These are phyloP conservation scores for Tinamus guttatus DNA, from an alignment of 2,113 vertebrate species.

Conservation along the genomic window DNA sequence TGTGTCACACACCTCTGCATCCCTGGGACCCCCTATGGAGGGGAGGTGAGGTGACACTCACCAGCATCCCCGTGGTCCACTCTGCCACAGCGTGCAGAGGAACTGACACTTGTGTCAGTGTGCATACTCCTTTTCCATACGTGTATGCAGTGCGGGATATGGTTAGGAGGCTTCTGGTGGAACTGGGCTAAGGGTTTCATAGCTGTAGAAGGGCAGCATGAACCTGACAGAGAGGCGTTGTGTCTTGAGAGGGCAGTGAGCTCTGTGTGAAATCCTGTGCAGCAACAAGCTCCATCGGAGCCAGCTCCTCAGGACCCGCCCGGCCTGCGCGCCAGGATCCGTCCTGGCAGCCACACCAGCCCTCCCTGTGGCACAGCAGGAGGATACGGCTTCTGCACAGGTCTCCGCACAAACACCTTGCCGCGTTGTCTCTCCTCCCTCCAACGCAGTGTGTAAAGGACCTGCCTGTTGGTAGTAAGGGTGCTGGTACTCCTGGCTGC, in stretches of 20 bases:
- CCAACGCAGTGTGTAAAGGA: background rate
- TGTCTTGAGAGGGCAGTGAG: background rate
- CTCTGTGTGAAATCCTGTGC: background rate
- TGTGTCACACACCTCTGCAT: background rate
- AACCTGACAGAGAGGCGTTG: background rate
- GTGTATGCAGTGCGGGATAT: accelerated
- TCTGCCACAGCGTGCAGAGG: background rate
- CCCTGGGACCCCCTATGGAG: background rate
- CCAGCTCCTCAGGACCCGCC: accelerated
- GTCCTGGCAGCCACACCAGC: background rate
- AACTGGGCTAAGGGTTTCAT: background rate
- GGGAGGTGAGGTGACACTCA: accelerated
- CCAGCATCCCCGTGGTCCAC: background rate
- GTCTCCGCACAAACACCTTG: background rate
- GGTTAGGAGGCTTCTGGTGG: background rate
- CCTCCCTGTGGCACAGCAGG: background rate
- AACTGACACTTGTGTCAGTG: accelerated
- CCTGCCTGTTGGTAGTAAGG: background rate
- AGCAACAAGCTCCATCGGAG: background rate
- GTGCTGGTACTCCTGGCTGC: background rate
- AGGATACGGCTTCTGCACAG: background rate
- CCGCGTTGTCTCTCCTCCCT: background rate
- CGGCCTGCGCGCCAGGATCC: background rate
- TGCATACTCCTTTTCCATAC: background rate
- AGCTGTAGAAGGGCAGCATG: background rate